phyloP scores from a whole-genome alignment of 2,888 invertebrate genomes.

The Ochropleura leucogaster region DNA sequence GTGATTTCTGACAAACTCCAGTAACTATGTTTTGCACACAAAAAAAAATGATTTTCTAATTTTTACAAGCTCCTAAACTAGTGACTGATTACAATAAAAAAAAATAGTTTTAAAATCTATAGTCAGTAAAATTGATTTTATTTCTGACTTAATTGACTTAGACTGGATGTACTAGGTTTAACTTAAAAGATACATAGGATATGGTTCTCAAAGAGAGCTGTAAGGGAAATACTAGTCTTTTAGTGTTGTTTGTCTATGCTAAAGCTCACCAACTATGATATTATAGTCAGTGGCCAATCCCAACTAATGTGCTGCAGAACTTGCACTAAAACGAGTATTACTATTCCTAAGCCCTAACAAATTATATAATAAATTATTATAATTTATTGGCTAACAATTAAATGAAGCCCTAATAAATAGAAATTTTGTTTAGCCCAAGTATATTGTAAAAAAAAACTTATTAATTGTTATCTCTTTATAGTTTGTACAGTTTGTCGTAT shows the following conservation, averaged over 20 bases:
- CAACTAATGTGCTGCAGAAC: neutral
- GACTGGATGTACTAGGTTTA: neutral
- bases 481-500: conserved; percentile 24
- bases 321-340: neutral
- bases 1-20: neutral
- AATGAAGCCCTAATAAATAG: neutral
- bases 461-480: conserved; percentile 12
- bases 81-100: neutral
- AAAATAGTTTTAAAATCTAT: neutral
- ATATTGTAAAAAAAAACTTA: neutral
- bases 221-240: neutral
- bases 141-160: neutral
- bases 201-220: neutral
- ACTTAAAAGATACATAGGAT: neutral
- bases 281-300: neutral
- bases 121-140: too few species aligned
- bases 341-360: neutral
- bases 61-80: neutral
- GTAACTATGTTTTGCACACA: neutral
- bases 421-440: conserved; percentile 17
- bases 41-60: neutral
- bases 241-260: neutral
- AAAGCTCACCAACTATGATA: neutral
- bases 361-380: neutral
- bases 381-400: neutral